A percentile compares a stretch with the other conserved stretches of the same genome.
These are phyloP conservation scores for Neomorphus geoffroyi DNA, from an alignment of 2,797 vertebrate species.

Conservation along the genomic window DNA sequence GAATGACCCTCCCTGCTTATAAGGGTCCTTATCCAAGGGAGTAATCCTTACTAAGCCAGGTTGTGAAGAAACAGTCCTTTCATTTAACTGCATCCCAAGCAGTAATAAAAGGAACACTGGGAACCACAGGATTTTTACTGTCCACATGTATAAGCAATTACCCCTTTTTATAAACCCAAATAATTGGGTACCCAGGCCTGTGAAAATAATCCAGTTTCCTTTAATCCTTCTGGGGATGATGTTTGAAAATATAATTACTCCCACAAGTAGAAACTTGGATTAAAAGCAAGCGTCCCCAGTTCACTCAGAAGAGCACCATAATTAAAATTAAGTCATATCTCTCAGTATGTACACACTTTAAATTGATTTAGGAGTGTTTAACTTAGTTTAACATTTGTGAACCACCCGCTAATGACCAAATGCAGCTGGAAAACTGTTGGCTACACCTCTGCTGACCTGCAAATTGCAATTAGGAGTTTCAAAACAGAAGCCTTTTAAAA, in stretches of 20 bases:
- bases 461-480: not conserved
- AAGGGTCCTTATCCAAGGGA: not conserved
- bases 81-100: not conserved
- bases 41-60: not conserved
- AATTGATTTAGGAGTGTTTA: not conserved
- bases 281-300: not conserved
- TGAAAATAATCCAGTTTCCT: not conserved
- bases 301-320: not conserved
- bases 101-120: not conserved
- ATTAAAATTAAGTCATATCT: not conserved
- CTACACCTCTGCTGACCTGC: not conserved
- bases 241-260: constrained; percentile 2
- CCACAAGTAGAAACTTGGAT: not conserved
- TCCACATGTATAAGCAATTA: not conserved
- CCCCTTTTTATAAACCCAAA: not conserved
- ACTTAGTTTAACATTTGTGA: not conserved
- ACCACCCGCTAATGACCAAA: not conserved
- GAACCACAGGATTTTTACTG: not conserved
- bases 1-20: not conserved
- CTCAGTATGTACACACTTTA: not conserved
- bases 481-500: not conserved
- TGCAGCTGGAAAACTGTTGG: not conserved
- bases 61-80: not conserved
- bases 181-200: not conserved
- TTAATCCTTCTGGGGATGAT: not conserved